These are phyloP conservation scores for Nycticorax nycticorax DNA, from an alignment of 2,113 vertebrate species.

Conservation along the genomic window DNA sequence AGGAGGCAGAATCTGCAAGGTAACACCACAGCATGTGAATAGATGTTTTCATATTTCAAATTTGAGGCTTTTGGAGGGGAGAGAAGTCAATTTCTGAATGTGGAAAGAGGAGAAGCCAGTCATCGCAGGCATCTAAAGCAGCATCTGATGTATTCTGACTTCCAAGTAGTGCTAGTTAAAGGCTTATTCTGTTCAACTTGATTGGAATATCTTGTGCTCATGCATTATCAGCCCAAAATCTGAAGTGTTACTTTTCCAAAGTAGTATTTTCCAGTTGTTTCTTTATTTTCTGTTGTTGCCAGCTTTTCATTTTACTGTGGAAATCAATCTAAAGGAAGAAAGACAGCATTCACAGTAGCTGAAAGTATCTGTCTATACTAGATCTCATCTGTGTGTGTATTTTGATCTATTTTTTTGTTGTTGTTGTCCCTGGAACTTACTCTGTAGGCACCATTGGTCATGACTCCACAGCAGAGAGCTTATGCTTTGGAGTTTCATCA, in stretches of 20 bases:
- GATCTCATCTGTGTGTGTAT: fast-evolving
- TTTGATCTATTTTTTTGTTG: not conserved
- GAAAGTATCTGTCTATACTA: not conserved
- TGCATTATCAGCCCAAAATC: not conserved
- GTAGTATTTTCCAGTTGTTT: not conserved
- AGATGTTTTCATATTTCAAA: not conserved
- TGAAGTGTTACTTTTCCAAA: not conserved
- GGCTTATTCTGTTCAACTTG: not conserved
- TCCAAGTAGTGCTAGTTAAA: not conserved
- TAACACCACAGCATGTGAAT: no score
- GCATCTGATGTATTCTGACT: not conserved
- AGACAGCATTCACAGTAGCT: not conserved
- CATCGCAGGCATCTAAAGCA: not conserved
- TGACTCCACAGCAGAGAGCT: not conserved
- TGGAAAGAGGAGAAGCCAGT: not conserved
- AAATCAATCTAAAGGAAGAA: not conserved
- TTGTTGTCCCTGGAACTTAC: not conserved
- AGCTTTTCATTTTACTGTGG: not conserved
- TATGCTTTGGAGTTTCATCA: not conserved
- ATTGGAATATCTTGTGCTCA: not conserved
- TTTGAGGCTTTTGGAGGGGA: not conserved
- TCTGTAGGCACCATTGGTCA: not conserved
- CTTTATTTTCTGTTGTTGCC: not conserved
- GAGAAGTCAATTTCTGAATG: not conserved
- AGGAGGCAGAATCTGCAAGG: not conserved